Evolutionary conservation across 2,113 vertebrate genomes (phyloP).

Genomic region (Phyllopteryx taeniolatus): DNA sequence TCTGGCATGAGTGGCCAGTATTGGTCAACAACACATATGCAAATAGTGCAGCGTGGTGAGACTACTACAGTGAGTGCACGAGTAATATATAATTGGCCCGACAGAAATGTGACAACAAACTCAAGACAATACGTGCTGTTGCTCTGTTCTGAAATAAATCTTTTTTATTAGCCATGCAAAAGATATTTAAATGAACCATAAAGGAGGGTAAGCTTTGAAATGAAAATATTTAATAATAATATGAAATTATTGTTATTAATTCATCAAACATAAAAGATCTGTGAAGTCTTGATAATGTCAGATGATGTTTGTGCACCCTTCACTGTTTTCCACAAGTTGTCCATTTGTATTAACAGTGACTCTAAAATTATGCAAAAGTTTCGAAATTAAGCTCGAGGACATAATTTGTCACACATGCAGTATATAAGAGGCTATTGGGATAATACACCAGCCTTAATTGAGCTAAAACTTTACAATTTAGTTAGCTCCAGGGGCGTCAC

Average conservation of each 20-base stretch:
- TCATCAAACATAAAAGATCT: not conserved
- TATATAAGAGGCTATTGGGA: not conserved
- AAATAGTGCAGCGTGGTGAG: no score
- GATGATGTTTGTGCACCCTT: not conserved
- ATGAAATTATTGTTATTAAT: not conserved
- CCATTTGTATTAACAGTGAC: not conserved
- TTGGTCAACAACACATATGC: no score
- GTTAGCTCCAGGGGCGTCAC: no score
- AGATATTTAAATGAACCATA: slow-evolving; percentile 1
- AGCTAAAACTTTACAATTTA: not conserved
- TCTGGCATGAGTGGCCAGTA: no score
- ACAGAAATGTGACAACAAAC: no score
- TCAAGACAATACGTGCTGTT: not conserved
- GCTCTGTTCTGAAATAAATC: slow-evolving; percentile 4
- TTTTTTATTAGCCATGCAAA: slow-evolving; percentile 17
- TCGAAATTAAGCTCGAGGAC: not conserved
- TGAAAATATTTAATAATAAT: not conserved
- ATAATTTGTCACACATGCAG: not conserved
- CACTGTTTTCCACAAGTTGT: not conserved
- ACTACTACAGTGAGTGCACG: no score
- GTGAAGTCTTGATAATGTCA: not conserved
- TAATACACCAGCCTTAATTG: not conserved
- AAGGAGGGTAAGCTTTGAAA: not conserved
- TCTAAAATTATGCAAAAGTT: not conserved
- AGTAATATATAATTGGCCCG: no score